These are phyloP conservation scores for Litoditis marina DNA, from an alignment of 2,888 invertebrate genomes.

Conservation along the genomic window DNA sequence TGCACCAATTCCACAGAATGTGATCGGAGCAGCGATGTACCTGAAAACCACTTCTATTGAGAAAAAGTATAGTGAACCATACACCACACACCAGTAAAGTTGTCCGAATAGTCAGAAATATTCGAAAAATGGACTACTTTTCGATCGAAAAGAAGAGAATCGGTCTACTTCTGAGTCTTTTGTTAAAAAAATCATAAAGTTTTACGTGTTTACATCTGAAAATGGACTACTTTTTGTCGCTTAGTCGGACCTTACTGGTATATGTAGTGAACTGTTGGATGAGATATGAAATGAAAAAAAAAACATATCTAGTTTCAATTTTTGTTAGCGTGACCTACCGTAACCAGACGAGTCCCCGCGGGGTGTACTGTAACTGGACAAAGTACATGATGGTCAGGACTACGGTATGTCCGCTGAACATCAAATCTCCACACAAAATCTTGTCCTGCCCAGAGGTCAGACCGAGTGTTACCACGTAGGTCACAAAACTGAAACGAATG, in stretches of 20 bases:
- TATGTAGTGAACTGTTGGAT: no score
- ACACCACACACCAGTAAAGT: no score
- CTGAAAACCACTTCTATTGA: constrained; percentile 31
- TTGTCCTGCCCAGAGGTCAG: constrained; percentile 59
- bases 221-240: no score
- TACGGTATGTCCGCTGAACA: constrained; percentile 60
- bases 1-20: constrained; percentile 58
- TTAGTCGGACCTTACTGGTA: no score
- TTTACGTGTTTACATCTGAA: no score
- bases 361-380: constrained; percentile 57
- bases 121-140: no score
- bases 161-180: no score
- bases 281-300: not conserved
- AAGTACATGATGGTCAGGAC: constrained; percentile 61
- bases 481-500: constrained; percentile 46
- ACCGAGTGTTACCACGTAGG: constrained; percentile 60
- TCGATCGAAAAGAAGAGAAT: no score
- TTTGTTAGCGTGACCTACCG: constrained; percentile 33
- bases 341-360: constrained; percentile 46
- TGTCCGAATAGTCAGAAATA: no score
- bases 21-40: constrained; percentile 57
- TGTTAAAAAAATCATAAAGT: no score
- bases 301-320: not conserved
- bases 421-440: constrained; percentile 61
- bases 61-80: not conserved